Conservation (phyloP, 2,113 vertebrate species). For the Sisor rabdophorus region DNA sequence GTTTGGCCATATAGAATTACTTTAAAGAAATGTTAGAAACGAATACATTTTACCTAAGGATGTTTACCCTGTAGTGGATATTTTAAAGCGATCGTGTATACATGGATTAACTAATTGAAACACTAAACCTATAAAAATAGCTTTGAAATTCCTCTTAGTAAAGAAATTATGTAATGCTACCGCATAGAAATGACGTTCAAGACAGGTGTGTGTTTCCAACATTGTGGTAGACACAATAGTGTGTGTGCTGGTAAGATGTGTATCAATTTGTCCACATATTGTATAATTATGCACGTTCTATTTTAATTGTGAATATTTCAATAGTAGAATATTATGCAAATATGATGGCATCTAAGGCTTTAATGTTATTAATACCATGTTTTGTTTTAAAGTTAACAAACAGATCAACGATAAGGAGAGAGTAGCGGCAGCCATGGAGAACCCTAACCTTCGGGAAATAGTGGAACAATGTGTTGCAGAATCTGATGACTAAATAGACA, state of each 20-base stretch:
- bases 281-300: neutral
- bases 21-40: neutral
- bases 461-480: conserved; percentile 94
- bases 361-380: neutral
- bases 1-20: too few species aligned
- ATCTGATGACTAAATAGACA: conserved; percentile 74
- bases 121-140: too few species aligned
- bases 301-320: neutral
- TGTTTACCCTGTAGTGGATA: neutral
- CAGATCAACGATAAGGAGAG: conserved; percentile 98
- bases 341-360: neutral
- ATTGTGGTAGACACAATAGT: too few species aligned
- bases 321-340: neutral
- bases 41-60: neutral
- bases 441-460: conserved; percentile 88
- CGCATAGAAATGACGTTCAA: too few species aligned
- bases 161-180: too few species aligned
- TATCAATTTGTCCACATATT: too few species aligned
- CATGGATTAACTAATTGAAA: too few species aligned
- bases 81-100: neutral
- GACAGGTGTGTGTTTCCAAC: too few species aligned
- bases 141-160: too few species aligned
- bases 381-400: conserved; percentile 83
- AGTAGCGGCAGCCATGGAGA: conserved; percentile 98
- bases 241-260: too few species aligned